A percentile compares a stretch with the other conserved stretches of the same genome.
Evolutionary conservation across 2,113 vertebrate genomes (phyloP).

Genomic region (Pica pica): DNA sequence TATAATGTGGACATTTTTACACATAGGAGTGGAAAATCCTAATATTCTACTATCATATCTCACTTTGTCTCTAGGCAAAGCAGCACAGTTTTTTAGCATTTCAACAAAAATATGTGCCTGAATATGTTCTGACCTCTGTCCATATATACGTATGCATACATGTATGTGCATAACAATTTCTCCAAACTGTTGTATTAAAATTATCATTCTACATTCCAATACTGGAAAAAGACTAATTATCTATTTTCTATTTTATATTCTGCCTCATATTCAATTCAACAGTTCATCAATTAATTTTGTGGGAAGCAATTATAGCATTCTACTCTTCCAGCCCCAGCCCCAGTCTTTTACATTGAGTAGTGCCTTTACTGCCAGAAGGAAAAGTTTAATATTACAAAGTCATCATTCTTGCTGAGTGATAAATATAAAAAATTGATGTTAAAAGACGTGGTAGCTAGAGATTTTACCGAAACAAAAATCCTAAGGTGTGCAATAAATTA

Average conservation of each 20-base stretch:
- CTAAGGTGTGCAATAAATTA: neutral
- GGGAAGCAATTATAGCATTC: neutral
- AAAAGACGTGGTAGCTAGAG: neutral
- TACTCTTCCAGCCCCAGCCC: neutral
- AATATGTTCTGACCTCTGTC: neutral
- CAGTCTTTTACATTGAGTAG: neutral
- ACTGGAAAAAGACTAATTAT: neutral
- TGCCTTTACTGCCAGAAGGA: neutral
- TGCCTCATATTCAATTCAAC: neutral
- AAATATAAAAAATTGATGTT: neutral
- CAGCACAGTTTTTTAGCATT: neutral
- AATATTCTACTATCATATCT: neutral
- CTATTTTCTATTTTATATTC: neutral
- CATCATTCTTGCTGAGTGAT: neutral
- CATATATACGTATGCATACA: rapidly evolving
- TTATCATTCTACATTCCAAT: neutral
- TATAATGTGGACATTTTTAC: neutral
- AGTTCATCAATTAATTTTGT: neutral
- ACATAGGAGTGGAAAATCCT: neutral
- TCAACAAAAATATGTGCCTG: neutral
- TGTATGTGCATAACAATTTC: neutral
- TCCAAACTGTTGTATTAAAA: neutral
- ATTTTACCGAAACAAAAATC: neutral
- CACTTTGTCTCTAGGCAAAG: neutral
- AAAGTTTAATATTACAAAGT: neutral